Base-by-base conservation (phyloP, 1,140 invertebrate species). In the Musca vetustissima region DNA sequence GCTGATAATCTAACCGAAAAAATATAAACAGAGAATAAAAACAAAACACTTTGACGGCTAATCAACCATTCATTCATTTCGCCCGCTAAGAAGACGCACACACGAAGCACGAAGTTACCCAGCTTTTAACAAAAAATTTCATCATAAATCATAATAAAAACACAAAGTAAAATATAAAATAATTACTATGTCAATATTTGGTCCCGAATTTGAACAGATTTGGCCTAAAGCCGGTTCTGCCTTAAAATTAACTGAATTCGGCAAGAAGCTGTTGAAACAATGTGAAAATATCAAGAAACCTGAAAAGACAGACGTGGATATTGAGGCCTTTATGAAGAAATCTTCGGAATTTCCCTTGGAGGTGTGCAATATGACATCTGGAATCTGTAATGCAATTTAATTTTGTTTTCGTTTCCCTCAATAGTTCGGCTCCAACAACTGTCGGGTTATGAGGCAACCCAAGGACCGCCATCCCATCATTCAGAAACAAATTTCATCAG, bases 401-500 rank as follows among this genome's bases (percentile, higher is more conserved):
- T 43, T 43, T 28, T 4, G 11, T 1, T 8, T 43, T 43, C 36
- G 8, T 43, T 43, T 9, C 9, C 28, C 28, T 32, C 4, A 32
- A 32, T 9, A 72, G 71, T 72, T 72, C 36, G 64, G 64, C 36
- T 70, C 66, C 14, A 70, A 72, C 48, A 68, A 52, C 6, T 72
- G 71, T 47, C 48, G 69, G 2, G 25, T 72, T 6, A 68, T 66
- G 17, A 65, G 55, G 6, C 69, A 72, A 55, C 69, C 66, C 36
- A 68, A 68, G 17, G 69, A 70, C 4, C 66, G 71, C 15, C 53
- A 68, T 59, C 9, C 19, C 17, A 8, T 0, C n/a, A 79, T 67
- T 24, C 0, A 52, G 64, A 64, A 9, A 22, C 79, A 81, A 52
- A 74, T 80, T 14, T 73, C 72, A 4, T 79, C 79, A 0, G 76